A percentile compares a stretch with the other conserved stretches of the same genome.
Evolutionary conservation across 64 coral and sea anemone species (phyloP).

Genomic region (Pocillopora verrucosa): DNA sequence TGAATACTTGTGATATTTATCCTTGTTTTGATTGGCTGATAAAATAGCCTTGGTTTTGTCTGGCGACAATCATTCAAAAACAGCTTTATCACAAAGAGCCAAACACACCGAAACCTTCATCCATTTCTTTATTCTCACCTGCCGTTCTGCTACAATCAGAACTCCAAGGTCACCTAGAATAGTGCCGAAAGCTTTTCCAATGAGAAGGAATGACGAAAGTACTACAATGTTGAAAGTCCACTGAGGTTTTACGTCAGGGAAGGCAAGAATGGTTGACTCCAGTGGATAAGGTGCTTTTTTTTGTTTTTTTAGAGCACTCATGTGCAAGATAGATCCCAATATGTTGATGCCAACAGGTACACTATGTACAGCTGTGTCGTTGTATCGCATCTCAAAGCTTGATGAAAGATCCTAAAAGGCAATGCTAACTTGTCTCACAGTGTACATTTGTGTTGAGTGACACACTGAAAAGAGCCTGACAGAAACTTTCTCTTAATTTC

Average conservation of each 20-base stretch:
- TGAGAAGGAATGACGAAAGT: conserved; percentile 58
- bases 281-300: conserved; percentile 54
- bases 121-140: conserved; percentile 37
- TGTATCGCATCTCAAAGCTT: conserved; percentile 62
- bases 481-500: too few relatives aligned
- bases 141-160: conserved; percentile 64
- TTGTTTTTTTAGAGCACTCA: conserved; percentile 55
- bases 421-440: neutral
- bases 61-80: too few relatives aligned
- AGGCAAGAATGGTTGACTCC: conserved; percentile 60
- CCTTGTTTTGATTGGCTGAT: too few relatives aligned
- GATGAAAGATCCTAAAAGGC: neutral
- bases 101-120: too few relatives aligned
- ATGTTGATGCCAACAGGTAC: conserved; percentile 80
- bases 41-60: too few relatives aligned
- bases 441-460: too few relatives aligned
- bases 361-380: conserved; percentile 69
- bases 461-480: too few relatives aligned
- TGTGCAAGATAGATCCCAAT: conserved; percentile 71
- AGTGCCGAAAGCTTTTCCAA: conserved; percentile 57
- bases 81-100: too few relatives aligned
- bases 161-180: conserved; percentile 81
- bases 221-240: conserved; percentile 61
- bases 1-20: too few relatives aligned
- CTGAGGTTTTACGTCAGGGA: conserved; percentile 54